Evolutionary conservation across 1,140 invertebrate genomes (phyloP).

Genomic region (Drusus annulatus): DNA sequence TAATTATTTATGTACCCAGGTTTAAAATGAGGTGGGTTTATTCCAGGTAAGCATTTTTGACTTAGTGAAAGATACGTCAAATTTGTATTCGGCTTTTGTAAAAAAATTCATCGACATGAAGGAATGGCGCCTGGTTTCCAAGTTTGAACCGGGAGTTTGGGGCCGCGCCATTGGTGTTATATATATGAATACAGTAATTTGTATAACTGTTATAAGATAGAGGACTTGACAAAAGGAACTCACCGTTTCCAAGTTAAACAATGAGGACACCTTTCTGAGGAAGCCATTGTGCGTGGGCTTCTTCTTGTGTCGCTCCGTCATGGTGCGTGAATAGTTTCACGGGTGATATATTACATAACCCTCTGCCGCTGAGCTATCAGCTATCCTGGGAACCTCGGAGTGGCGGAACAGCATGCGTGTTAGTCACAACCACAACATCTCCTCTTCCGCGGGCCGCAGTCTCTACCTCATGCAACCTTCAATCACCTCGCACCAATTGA

Average conservation of each 20-base stretch:
- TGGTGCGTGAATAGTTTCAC: conserved; percentile 65
- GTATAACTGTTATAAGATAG: too few relatives aligned
- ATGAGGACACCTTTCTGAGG: conserved; percentile 88
- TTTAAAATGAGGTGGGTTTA: too few relatives aligned
- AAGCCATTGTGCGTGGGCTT: conserved; percentile 83
- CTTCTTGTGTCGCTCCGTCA: conserved; percentile 85
- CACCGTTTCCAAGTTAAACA: conserved; percentile 89
- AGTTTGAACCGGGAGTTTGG: too few relatives aligned
- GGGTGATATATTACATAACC: conserved; percentile 65
- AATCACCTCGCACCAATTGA: conserved; percentile 53
- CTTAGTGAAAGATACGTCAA: too few relatives aligned
- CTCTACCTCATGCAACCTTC: conserved; percentile 54
- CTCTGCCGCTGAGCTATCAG: conserved; percentile 28
- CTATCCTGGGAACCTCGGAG: conserved; percentile 16
- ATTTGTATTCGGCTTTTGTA: too few relatives aligned
- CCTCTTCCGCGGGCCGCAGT: conserved; percentile 44
- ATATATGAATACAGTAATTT: too few relatives aligned
- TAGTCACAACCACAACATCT: conserved; percentile 59
- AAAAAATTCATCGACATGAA: too few relatives aligned
- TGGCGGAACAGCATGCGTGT: conserved; percentile 55
- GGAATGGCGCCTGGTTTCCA: too few relatives aligned
- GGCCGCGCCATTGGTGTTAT: too few relatives aligned
- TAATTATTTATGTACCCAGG: too few relatives aligned
- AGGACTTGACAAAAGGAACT: conserved; percentile 62
- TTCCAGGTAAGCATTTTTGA: too few relatives aligned